Evolutionary conservation across 1,140 invertebrate genomes (phyloP), one percentile per base, ranked within the genome.

Genomic region (Ostrea denselamellosa): DNA sequence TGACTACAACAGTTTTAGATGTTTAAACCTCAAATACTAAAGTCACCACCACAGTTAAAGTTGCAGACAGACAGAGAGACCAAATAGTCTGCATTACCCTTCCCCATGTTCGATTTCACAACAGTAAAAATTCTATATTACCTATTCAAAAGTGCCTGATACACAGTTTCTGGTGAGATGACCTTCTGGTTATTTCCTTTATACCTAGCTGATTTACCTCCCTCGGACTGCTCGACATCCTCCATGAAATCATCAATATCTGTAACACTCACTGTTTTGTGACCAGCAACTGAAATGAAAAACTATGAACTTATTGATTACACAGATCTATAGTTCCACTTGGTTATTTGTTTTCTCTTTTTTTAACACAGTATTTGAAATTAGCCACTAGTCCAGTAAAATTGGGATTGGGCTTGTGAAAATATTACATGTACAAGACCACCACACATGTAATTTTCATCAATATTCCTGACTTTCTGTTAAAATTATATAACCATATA

Each of bases 61-160:
- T 8, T 12, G 14, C 14, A 56, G 54, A 56, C 14, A 56, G 9
- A 56, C 8, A 56, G 14, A 12, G 53, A 17, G 54, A 56, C 14
- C 8, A 56, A 0, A 17, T 0, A 56, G 2, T 1, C 9, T n/a
- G n/a, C n/a, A n/a, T n/a, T n/a, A n/a, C 14, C 54, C 0, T 5
- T 5, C 54, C 54, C 54, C 54, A 56, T 1, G 2, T 9, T 17
- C 1, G 54, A 56, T 17, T 56, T 56, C 8, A 56, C 9, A 9
- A 56, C 54, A 56, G 8, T 62, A 62, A 4, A 12, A 58, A 17
- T 58, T 5, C 7, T 62, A 62, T 62, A 7, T 77, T 77, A 77
- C 68, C 68, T 77, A 77, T 77, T 77, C 9, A 77, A 25, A 25
- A 77, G 68, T 28, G 68, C 68, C 68, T 77, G 68, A 25, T 77